A percentile compares a stretch with the other conserved stretches of the same genome.
phyloP scores from a whole-genome alignment of 2,888 invertebrate genomes.

The Beris chalybata region DNA sequence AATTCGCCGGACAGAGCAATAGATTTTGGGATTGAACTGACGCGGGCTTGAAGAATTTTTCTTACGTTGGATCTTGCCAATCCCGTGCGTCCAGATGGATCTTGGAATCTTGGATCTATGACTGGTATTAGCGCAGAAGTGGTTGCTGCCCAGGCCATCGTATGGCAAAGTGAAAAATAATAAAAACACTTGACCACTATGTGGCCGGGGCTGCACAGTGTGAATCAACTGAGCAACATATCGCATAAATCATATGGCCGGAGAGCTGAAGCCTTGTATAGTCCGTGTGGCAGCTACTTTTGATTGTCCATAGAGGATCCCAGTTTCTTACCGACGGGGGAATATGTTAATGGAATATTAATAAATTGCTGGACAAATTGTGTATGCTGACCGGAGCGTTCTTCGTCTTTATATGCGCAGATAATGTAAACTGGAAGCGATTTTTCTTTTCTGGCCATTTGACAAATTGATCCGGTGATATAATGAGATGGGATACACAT shows the following conservation, averaged over 20 bases:
- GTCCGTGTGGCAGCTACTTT: slow-evolving; percentile 37
- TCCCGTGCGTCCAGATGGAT: slow-evolving; percentile 5
- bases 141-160: slow-evolving; percentile 1
- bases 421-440: slow-evolving; percentile 36
- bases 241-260: slow-evolving; percentile 36
- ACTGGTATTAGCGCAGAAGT: no score
- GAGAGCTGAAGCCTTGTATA: slow-evolving; percentile 8
- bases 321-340: slow-evolving; percentile 15
- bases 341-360: slow-evolving; percentile 50
- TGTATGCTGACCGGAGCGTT: slow-evolving; percentile 45
- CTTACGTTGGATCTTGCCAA: not conserved
- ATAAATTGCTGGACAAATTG: slow-evolving; percentile 50
- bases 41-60: not conserved
- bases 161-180: slow-evolving; percentile 12
- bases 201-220: slow-evolving; percentile 33
- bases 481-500: slow-evolving; percentile 28
- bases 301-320: slow-evolving; percentile 37
- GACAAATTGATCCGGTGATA: slow-evolving; percentile 34
- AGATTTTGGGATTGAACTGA: no score
- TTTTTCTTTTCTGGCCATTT: slow-evolving; percentile 27
- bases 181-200: slow-evolving; percentile 32
- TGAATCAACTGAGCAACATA: slow-evolving; percentile 36
- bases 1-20: not conserved
- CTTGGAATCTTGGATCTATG: not conserved
- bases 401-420: slow-evolving; percentile 4